Percentiles rank a stretch among this genome's conserved stretches.
Evolutionary conservation across 2,888 invertebrate genomes (phyloP).

Genomic region (Ctena decussata): DNA sequence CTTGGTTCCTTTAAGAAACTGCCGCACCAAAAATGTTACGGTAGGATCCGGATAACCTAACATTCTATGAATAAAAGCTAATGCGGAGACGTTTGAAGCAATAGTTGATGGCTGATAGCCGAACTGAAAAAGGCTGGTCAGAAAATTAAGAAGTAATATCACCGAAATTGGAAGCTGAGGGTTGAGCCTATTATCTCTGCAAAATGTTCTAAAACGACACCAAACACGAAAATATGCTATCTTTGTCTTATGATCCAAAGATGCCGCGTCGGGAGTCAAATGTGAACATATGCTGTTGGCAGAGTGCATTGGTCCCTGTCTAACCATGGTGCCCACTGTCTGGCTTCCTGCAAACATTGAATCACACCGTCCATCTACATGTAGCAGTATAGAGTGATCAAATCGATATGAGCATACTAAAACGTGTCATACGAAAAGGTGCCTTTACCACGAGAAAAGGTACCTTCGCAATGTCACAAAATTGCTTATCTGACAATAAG

Average conservation of each 20-base stretch:
- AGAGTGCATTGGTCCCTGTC: not conserved
- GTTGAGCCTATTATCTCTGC: not conserved
- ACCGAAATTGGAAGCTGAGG: not conserved
- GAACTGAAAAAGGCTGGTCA: not conserved
- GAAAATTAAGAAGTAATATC: not conserved
- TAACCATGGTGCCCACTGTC: not conserved
- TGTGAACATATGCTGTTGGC: not conserved
- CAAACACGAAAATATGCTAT: not conserved
- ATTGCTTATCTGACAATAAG: too few species aligned
- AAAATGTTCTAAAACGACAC: not conserved
- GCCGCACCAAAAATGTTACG: not conserved
- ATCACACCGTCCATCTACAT: too few species aligned
- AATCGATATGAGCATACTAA: too few species aligned
- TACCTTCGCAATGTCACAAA: too few species aligned
- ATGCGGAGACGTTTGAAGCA: not conserved
- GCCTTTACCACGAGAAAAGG: too few species aligned
- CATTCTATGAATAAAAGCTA: slow-evolving; percentile 1
- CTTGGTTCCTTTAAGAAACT: not conserved
- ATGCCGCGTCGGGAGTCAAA: not conserved
- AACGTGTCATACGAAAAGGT: too few species aligned
- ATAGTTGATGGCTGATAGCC: slow-evolving; percentile 1
- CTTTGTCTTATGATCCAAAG: not conserved
- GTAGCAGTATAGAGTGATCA: too few species aligned
- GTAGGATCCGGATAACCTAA: slow-evolving; percentile 1
- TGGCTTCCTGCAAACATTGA: too few species aligned